phyloP scores from a whole-genome alignment of 2,888 invertebrate species.

The Tenthredo livida region DNA sequence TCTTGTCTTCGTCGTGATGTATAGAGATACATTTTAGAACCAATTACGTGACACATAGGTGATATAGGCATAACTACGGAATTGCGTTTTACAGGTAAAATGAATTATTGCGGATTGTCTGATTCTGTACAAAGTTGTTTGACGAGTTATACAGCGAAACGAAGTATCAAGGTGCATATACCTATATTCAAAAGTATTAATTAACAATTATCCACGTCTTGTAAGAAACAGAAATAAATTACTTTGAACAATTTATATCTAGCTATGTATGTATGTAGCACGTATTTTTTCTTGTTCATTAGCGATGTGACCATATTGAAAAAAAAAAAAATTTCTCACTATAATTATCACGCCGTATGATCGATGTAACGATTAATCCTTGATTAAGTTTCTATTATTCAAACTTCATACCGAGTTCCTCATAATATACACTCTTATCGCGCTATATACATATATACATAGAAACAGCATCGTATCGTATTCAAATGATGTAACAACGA shows the following conservation, averaged over 20 bases:
- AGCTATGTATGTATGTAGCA: no score
- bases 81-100: neutral
- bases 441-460: neutral
- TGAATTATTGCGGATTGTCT: neutral
- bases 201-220: neutral
- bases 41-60: neutral
- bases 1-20: neutral
- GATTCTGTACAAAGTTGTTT: neutral
- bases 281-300: neutral
- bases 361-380: neutral
- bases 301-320: neutral
- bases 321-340: neutral
- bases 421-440: neutral
- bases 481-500: neutral
- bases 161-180: neutral
- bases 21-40: neutral
- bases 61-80: neutral
- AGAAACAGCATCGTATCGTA: neutral
- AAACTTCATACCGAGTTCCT: no score
- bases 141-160: conserved; percentile 3
- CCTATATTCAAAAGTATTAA: neutral
- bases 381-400: neutral
- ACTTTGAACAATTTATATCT: neutral
- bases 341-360: neutral
- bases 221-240: neutral